These are phyloP conservation scores for Schizaphis graminum DNA, from an alignment of 2,888 invertebrate genomes.

Conservation along the genomic window DNA sequence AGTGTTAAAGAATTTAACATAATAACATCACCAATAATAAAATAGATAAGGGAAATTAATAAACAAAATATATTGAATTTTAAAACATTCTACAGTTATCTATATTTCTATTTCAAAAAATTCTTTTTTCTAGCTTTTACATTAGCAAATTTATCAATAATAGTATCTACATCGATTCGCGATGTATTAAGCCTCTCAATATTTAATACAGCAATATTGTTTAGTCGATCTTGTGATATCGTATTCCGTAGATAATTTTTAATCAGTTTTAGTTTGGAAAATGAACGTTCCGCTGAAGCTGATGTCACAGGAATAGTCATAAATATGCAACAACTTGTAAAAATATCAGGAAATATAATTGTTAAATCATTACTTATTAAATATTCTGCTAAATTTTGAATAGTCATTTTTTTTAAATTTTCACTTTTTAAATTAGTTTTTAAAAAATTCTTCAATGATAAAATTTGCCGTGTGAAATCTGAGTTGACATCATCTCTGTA, in stretches of 20 bases:
- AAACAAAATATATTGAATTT: not conserved
- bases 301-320: too few species aligned
- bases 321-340: conserved; percentile 15
- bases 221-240: not conserved
- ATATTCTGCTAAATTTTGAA: conserved; percentile 26
- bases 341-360: conserved; percentile 15
- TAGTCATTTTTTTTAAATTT: not conserved
- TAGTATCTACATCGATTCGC: conserved; percentile 9
- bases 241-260: not conserved
- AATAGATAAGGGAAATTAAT: not conserved
- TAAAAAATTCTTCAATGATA: not conserved
- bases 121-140: too few species aligned
- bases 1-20: not conserved
- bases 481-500: not conserved
- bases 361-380: not conserved
- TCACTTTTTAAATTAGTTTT: not conserved
- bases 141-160: not conserved
- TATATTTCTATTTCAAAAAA: conserved; percentile 12
- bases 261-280: not conserved
- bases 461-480: conserved; percentile 12
- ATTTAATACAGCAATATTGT: not conserved
- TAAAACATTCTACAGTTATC: not conserved
- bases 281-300: conserved; percentile 16
- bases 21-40: not conserved
- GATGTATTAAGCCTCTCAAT: conserved; percentile 6